phyloP scores from a whole-genome alignment of 2,113 vertebrate species.

The Bufo gargarizans region DNA sequence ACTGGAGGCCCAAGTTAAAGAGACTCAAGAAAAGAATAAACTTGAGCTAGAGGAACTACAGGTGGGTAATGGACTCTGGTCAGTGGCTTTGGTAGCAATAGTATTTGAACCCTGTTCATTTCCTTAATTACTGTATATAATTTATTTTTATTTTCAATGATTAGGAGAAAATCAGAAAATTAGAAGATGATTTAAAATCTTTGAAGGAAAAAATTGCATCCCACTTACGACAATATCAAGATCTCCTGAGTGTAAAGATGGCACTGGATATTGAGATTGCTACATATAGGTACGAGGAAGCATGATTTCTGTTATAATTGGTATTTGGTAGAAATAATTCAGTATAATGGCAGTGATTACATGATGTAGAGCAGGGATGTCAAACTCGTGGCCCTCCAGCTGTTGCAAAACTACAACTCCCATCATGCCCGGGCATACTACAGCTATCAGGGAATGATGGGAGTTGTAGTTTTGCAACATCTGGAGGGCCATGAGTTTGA shows the following conservation, averaged over 20 bases:
- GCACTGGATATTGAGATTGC: conserved; percentile 77
- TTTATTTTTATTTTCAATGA: background rate
- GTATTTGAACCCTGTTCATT: background rate
- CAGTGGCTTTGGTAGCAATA: background rate
- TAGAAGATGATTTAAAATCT: conserved; percentile 69
- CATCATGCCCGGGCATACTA: no score
- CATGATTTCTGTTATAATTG: background rate
- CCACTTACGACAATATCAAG: conserved; percentile 77
- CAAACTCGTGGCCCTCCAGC: no score
- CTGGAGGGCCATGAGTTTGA: no score
- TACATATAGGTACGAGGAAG: conserved; percentile 74
- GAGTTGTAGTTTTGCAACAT: no score
- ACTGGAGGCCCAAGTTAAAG: conserved; percentile 70
- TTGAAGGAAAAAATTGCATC: conserved; percentile 73
- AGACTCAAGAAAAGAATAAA: conserved; percentile 67
- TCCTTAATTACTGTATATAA: background rate
- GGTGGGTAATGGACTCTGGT: conserved; percentile 44
- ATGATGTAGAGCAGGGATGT: no score
- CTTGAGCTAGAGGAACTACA: conserved; percentile 68
- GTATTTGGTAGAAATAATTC: background rate
- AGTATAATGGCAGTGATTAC: no score
- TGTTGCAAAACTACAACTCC: no score
- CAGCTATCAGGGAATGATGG: no score
- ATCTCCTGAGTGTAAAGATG: conserved; percentile 74
- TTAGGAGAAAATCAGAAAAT: conserved; percentile 67